phyloP scores from a whole-genome alignment of 1,140 invertebrate genomes.

The Tenebrio molitor region DNA sequence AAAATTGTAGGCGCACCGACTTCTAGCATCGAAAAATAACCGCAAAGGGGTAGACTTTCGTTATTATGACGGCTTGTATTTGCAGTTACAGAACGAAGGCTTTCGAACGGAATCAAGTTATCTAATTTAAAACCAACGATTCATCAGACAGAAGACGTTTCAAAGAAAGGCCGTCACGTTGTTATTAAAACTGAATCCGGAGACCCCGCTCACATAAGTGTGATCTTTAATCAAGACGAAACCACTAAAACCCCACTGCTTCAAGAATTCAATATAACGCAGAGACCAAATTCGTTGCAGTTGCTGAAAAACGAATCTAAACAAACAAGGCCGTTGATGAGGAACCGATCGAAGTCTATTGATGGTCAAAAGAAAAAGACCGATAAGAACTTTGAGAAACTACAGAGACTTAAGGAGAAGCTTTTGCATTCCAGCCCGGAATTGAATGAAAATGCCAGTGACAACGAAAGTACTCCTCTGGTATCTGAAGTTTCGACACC shows the following conservation, averaged over 20 bases:
- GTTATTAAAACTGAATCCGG: slow-evolving; percentile 59
- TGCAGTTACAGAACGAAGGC: slow-evolving; percentile 42
- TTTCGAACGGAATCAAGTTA: slow-evolving; percentile 54
- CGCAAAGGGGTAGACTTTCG: too few relatives aligned
- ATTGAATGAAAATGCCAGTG: slow-evolving; percentile 61
- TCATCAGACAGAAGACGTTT: slow-evolving; percentile 28
- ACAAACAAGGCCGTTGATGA: slow-evolving; percentile 40
- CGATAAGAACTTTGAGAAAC: slow-evolving; percentile 62
- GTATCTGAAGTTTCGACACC: slow-evolving; percentile 65
- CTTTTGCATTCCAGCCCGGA: slow-evolving; percentile 64
- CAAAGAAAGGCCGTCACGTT: slow-evolving; percentile 58
- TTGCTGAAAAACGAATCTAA: slow-evolving; percentile 53
- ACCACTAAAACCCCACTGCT: slow-evolving; percentile 39
- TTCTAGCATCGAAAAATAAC: too few relatives aligned
- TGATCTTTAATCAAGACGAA: slow-evolving; percentile 53
- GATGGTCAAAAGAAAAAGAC: slow-evolving; percentile 57
- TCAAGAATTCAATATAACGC: slow-evolving; percentile 49
- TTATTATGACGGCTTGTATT: slow-evolving; percentile 11
- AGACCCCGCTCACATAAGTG: slow-evolving; percentile 52
- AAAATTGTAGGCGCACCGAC: not conserved
- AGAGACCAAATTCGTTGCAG: slow-evolving; percentile 56
- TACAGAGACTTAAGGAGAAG: slow-evolving; percentile 67
- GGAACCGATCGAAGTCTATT: slow-evolving; percentile 63
- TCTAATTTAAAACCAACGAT: slow-evolving; percentile 54
- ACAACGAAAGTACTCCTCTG: slow-evolving; percentile 67